Conservation (phyloP, 2,888 invertebrate genomes). For the Drosophila koepferae region DNA sequence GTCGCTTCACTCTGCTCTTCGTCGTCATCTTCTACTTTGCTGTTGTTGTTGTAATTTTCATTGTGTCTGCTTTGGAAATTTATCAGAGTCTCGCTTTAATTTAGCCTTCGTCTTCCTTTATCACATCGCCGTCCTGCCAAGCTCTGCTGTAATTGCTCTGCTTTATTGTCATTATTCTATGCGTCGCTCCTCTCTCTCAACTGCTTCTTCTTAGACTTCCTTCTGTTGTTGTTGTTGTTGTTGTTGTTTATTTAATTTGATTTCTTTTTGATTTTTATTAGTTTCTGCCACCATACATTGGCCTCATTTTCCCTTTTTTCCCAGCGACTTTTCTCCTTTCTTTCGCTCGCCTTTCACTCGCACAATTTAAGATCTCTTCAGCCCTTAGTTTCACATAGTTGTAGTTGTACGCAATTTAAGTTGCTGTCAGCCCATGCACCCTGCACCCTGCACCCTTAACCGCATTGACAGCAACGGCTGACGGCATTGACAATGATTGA, state of each 20-base stretch:
- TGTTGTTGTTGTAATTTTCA: conserved; percentile 58
- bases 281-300: conserved; percentile 55
- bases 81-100: conserved; percentile 59
- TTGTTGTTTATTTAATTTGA: conserved; percentile 77
- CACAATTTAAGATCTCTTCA: conserved; percentile 6
- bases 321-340: conserved; percentile 7
- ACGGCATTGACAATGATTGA: conserved; percentile 83
- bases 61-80: conserved; percentile 66
- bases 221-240: conserved; percentile 23
- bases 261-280: conserved; percentile 79
- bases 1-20: conserved; percentile 25
- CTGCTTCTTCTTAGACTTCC: conserved; percentile 33
- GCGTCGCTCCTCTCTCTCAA: conserved; percentile 18
- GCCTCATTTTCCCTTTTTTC: conserved; percentile 50
- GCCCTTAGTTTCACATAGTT: conserved; percentile 17
- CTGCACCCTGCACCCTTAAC: conserved; percentile 48
- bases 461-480: conserved; percentile 74
- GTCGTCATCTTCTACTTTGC: not conserved
- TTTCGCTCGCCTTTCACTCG: not conserved
- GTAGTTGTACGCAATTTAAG: conserved; percentile 59
- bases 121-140: conserved; percentile 32
- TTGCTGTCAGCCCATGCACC: conserved; percentile 38
- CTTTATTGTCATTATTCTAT: conserved; percentile 54
- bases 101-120: conserved; percentile 54
- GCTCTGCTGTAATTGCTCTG: conserved; percentile 63